Percentiles rank a stretch among this genome's conserved stretches.
phyloP scores from a whole-genome alignment of 1,140 invertebrate species.

The Danaus plexippus region DNA sequence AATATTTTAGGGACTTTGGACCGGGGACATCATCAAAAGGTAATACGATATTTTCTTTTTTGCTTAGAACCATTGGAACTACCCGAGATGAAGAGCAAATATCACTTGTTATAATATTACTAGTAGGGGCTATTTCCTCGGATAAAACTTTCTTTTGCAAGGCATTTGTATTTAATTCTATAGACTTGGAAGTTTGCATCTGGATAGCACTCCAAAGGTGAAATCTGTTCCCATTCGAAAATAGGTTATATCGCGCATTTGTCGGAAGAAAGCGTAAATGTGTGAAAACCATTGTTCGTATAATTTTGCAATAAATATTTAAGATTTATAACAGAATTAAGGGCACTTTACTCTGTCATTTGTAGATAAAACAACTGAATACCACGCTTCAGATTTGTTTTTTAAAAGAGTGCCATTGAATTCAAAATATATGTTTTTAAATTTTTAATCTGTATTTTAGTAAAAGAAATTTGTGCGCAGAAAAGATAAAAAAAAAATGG shows the following conservation, averaged over 20 bases:
- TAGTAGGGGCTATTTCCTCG: conserved; percentile 6
- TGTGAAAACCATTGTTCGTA: too few relatives aligned
- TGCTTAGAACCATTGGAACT: conserved; percentile 41
- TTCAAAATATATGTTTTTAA: too few relatives aligned
- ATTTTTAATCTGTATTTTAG: too few relatives aligned
- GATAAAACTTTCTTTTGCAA: conserved; percentile 6
- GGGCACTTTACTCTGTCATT: too few relatives aligned
- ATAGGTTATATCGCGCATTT: conserved; percentile 10
- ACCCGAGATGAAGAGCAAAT: conserved; percentile 39
- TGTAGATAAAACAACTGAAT: too few relatives aligned
- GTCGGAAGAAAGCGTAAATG: conserved; percentile 12
- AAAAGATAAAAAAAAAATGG: too few relatives aligned
- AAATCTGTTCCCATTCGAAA: conserved; percentile 13
- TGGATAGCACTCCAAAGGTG: conserved; percentile 12
- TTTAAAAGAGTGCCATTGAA: too few relatives aligned
- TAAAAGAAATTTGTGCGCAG: too few relatives aligned
- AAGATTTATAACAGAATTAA: too few relatives aligned
- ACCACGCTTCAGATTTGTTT: too few relatives aligned
- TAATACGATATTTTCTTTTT: conserved; percentile 48
- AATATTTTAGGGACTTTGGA: conserved; percentile 71
- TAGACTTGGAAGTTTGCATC: conserved; percentile 23
- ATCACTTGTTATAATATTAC: conserved; percentile 22
- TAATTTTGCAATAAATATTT: too few relatives aligned
- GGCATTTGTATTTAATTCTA: conserved; percentile 14
- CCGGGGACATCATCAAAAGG: conserved; percentile 76